Base-by-base conservation (phyloP, 2,888 invertebrate species). In the Mimachlamys varia region DNA sequence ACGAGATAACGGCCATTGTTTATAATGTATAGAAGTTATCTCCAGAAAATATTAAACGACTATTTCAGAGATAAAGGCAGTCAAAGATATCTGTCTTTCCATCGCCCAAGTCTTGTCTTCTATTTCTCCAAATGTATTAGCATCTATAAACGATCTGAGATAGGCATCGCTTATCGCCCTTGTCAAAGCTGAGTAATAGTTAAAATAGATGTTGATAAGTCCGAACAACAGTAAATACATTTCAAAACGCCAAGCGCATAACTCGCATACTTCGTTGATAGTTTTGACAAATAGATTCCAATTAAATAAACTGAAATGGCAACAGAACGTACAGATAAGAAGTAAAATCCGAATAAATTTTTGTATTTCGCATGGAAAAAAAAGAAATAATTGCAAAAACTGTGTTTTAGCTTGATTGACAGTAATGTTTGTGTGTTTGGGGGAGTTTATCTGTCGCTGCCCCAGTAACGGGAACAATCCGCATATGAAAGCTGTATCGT, bases 241-340 rank as follows among this genome's bases (percentile, higher is more conserved):
- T 76, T 76, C 76, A 76, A 76, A 76, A 76, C 33, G 76, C 33
- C 76, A 76, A 27, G 10, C 76, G 15, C 76, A 76, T 76, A 76
- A 33, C 76, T 76, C 7, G 76, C 27, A 76, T 76, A 76, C 76
- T 33, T 33, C 27, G 33, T 76, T 76, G 76, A 76, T 76, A 27
- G 76, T 76, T 76, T 76, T 76, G 76, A 76, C 76, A 76, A 76
- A 76, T 76, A 76, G 76, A 76, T 76, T 76, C 76, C 76, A 76
- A 76, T 76, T 76, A 76, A 76, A 76, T 76, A 76, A 76, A 76
- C 76, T 27, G 27, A 76, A 76, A 33, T 15, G 76, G 76, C 33
- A 76, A 76, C 76, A 76, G 33, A 76, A 4, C 76, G 0, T 27
- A 22, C 4, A 76, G 76, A 76, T 76, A 76, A 76, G 62, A 62